Evolutionary conservation across 1,140 invertebrate genomes (phyloP), one percentile per base, ranked within the genome.

Genomic region (Grapholita molesta): DNA sequence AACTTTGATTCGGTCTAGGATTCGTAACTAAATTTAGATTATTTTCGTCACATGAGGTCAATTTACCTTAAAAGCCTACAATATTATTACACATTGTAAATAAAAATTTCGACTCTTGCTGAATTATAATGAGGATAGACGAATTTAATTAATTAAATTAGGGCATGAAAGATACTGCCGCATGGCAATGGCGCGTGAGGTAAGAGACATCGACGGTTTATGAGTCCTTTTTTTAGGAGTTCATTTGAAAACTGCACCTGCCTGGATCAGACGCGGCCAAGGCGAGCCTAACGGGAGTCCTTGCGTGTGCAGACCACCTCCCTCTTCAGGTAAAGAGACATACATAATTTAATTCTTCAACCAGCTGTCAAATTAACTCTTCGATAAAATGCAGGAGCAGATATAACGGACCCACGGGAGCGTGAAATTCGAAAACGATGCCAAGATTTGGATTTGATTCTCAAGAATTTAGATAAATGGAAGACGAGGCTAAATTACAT

Each of bases 381-480:
- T n/a, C 35, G n/a, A 38, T 15, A 38, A 38, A 38, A 38, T 21
- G 42, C 42, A 48, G 42, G 42, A 66, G 7, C 67, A 71, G 71
- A 57, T 9, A 67, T 53, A 70, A 35, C 70, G 69, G 68, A 70
- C 64, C 12, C 30, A 8, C 55, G 28, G 24, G 52, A 70, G n/a
- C 53, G 38, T 12, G 67, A 74, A 21, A 32, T 77, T 35, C 67
- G 70, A 8, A 81, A 76, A 71, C 86, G 85, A 83, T 84, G 79
- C 67, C 68, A 74, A 18, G 82, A 85, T 21, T 76, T 90, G 48
- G 67, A 82, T 28, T 76, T 80, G 38, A 83, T 81, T 12, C 74
- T 77, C 11, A 32, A 66, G 28, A 83, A 87, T 70, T 72, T 90
- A 33, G 76, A 85, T 38, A 75, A 80, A 35, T 90, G 88, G 85